These are phyloP conservation scores for Brachyalestes nurse DNA, from an alignment of 2,797 vertebrate genomes.

Conservation along the genomic window DNA sequence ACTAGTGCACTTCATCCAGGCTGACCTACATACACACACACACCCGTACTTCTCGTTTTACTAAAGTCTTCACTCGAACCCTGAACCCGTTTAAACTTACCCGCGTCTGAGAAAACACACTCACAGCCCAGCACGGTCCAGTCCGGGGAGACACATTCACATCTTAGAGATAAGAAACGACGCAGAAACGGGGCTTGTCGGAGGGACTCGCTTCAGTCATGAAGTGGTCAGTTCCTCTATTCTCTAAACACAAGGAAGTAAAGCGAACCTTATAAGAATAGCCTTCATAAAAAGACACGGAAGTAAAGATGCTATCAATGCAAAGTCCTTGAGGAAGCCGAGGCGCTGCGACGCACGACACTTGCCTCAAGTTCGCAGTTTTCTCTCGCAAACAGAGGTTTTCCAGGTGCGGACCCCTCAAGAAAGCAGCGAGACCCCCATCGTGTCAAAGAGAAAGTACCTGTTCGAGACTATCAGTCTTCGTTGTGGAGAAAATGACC, in stretches of 20 bases:
- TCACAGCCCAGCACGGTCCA: conserved; percentile 11
- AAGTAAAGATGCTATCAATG: conserved; percentile 78
- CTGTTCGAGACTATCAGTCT: no score
- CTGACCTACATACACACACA: conserved; percentile 7
- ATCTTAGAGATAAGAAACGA: no score
- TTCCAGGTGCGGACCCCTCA: no score
- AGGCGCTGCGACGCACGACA: not conserved
- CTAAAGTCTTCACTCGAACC: not conserved
- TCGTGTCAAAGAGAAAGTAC: no score
- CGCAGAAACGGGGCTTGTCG: no score
- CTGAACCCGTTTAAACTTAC: conserved; percentile 59
- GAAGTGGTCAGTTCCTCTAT: conserved; percentile 82
- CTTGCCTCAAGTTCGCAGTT: no score
- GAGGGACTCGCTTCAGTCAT: conserved; percentile 54
- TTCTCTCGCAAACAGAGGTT: not conserved
- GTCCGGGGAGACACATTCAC: not conserved
- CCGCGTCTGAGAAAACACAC: conserved; percentile 41
- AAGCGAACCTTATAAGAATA: conserved; percentile 72
- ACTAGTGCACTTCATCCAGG: not conserved
- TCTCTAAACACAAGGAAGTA: conserved; percentile 79
- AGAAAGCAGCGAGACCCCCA: no score
- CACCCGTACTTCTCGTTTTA: conserved; percentile 2
- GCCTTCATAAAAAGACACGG: conserved; percentile 71
- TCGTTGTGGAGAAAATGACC: no score
- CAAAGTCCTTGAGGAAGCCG: conserved; percentile 67